These are phyloP conservation scores for Harpalus rubripes DNA, from an alignment of 2,888 invertebrate genomes.

Conservation along the genomic window DNA sequence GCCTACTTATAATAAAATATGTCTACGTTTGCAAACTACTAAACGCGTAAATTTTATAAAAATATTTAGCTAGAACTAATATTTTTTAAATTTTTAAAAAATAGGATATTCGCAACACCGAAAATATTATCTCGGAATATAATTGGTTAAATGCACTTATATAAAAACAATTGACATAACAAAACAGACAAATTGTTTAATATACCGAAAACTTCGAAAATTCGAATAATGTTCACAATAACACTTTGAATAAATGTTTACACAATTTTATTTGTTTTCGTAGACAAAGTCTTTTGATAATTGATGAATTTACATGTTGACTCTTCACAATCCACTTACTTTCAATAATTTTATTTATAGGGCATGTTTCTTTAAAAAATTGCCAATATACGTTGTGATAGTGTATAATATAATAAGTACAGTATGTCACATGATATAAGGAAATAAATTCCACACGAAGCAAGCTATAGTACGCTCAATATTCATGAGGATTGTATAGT, in stretches of 20 bases:
- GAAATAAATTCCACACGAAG: not conserved
- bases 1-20: conserved; percentile 47
- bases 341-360: conserved; percentile 56
- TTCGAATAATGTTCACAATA: conserved; percentile 58
- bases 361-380: conserved; percentile 59
- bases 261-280: conserved; percentile 54
- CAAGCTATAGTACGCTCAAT: not conserved
- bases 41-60: conserved; percentile 49
- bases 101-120: conserved; percentile 16
- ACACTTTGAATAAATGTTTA: conserved; percentile 62
- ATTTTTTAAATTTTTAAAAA: conserved; percentile 24
- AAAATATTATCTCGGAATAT: conserved; percentile 4
- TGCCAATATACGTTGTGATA: conserved; percentile 58
- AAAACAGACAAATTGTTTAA: conserved; percentile 50
- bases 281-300: conserved; percentile 43
- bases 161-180: conserved; percentile 30
- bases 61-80: conserved; percentile 47
- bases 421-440: not conserved
- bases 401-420: conserved; percentile 66
- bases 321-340: conserved; percentile 55
- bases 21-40: conserved; percentile 6
- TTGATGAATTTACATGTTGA: conserved; percentile 39
- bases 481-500: not conserved
- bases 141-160: conserved; percentile 12
- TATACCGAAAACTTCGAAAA: conserved; percentile 56